These are phyloP conservation scores for Solenopsis fugax DNA, from an alignment of 1,140 invertebrate species.

Conservation along the genomic window DNA sequence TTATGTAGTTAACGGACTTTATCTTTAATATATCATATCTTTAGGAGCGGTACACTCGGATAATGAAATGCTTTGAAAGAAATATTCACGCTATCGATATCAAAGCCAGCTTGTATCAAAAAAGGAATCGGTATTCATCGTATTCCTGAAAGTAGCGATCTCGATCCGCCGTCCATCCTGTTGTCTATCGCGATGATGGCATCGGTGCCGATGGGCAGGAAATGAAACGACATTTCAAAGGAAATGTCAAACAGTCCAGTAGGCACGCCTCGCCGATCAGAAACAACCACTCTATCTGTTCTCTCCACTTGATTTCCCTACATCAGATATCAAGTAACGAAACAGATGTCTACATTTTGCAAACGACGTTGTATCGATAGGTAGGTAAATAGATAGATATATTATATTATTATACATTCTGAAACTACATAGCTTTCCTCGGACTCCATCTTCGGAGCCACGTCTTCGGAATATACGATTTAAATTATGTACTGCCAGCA, in stretches of 20 bases:
- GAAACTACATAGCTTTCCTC: not conserved
- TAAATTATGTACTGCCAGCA: not conserved
- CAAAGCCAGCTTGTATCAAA: not conserved
- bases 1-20: not conserved
- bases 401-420: not conserved
- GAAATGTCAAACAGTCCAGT: slow-evolving; percentile 73
- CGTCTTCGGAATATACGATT: not conserved
- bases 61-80: slow-evolving; percentile 12
- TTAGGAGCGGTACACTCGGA: not conserved
- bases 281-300: slow-evolving; percentile 60
- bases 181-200: slow-evolving; percentile 69
- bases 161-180: slow-evolving; percentile 72
- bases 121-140: slow-evolving; percentile 34
- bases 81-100: slow-evolving; percentile 11
- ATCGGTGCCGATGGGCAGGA: slow-evolving; percentile 72
- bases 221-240: slow-evolving; percentile 75
- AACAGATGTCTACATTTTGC: slow-evolving; percentile 33
- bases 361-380: slow-evolving; percentile 6
- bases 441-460: no score
- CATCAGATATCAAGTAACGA: slow-evolving; percentile 59
- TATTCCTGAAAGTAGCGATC: slow-evolving; percentile 68
- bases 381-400: not conserved
- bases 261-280: slow-evolving; percentile 68
- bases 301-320: slow-evolving; percentile 52
- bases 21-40: slow-evolving; percentile 15